A percentile compares a stretch with the other conserved stretches of the same genome.
phyloP scores from a whole-genome alignment of 2,888 invertebrate species.

The Chymomyza caudatula region DNA sequence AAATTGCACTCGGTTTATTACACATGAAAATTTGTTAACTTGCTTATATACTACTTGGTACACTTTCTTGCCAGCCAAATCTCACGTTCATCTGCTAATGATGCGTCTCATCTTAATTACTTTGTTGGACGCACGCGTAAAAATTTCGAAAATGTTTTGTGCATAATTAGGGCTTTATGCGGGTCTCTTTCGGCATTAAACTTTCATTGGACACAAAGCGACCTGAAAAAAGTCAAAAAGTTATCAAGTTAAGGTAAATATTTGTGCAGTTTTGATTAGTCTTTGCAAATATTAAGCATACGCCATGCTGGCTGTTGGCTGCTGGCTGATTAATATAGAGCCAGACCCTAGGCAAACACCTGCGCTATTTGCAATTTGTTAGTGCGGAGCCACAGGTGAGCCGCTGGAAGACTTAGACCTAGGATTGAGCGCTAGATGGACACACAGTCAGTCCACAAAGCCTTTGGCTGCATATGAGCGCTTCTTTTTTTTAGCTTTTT shows the following conservation, averaged over 20 bases:
- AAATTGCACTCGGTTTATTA: slow-evolving; percentile 36
- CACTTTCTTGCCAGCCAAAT: slow-evolving; percentile 42
- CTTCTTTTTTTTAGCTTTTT: slow-evolving; percentile 29
- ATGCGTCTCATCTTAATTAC: slow-evolving; percentile 58
- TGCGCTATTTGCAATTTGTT: slow-evolving; percentile 74
- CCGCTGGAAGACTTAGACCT: neutral
- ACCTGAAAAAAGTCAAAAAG: neutral
- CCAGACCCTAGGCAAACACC: slow-evolving; percentile 65
- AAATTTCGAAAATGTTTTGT: slow-evolving; percentile 28
- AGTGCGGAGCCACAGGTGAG: slow-evolving; percentile 35
- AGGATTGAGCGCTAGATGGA: no score
- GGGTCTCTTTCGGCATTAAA: neutral
- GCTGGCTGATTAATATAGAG: slow-evolving; percentile 2
- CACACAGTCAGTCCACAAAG: slow-evolving; percentile 3
- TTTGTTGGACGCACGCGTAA: slow-evolving; percentile 41
- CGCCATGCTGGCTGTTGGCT: neutral
- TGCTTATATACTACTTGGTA: neutral
- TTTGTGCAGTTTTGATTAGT: neutral
- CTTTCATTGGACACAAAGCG: neutral
- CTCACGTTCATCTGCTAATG: slow-evolving; percentile 71
- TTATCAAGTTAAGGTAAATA: neutral
- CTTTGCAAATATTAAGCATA: neutral
- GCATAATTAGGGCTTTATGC: neutral
- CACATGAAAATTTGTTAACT: slow-evolving; percentile 23
- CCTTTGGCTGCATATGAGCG: slow-evolving; percentile 29